phyloP scores from a whole-genome alignment of 2,113 vertebrate genomes.

The Potamarius usumacintae region DNA sequence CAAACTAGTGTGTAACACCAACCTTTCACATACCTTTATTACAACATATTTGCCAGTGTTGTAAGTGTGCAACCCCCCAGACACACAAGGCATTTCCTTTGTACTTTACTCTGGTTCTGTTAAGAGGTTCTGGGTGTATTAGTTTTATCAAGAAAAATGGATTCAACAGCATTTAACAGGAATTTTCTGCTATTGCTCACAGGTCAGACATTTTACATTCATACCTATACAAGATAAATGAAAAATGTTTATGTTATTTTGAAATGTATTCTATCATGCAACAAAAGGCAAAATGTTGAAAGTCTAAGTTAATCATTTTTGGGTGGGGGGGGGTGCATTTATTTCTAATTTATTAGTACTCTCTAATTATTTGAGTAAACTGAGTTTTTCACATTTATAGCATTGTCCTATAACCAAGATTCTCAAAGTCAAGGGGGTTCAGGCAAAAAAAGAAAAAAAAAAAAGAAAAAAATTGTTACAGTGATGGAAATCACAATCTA shows the following conservation, averaged over 20 bases:
- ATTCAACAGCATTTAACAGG: not conserved
- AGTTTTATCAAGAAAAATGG: not conserved
- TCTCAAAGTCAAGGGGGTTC: not conserved
- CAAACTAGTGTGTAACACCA: not conserved
- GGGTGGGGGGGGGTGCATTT: too few relatives aligned
- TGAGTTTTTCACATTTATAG: not conserved
- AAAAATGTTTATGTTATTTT: not conserved
- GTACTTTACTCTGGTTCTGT: not conserved
- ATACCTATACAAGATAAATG: not conserved
- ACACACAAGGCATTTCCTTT: not conserved
- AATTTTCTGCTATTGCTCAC: constrained; percentile 33
- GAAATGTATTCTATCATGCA: not conserved
- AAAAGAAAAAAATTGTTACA: not conserved
- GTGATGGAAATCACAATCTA: not conserved
- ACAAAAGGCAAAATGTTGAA: not conserved
- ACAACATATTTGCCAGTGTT: not conserved
- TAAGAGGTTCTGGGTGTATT: not conserved
- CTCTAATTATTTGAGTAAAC: not conserved
- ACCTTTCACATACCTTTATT: not conserved
- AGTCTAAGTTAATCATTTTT: not conserved
- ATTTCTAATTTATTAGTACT: not conserved
- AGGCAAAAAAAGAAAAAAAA: too few relatives aligned
- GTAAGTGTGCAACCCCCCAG: not conserved
- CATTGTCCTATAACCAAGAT: not conserved
- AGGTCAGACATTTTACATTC: constrained; percentile 39